phyloP scores from a whole-genome alignment of 35 echinoderm and acorn worm species.

The Patiria miniata region DNA sequence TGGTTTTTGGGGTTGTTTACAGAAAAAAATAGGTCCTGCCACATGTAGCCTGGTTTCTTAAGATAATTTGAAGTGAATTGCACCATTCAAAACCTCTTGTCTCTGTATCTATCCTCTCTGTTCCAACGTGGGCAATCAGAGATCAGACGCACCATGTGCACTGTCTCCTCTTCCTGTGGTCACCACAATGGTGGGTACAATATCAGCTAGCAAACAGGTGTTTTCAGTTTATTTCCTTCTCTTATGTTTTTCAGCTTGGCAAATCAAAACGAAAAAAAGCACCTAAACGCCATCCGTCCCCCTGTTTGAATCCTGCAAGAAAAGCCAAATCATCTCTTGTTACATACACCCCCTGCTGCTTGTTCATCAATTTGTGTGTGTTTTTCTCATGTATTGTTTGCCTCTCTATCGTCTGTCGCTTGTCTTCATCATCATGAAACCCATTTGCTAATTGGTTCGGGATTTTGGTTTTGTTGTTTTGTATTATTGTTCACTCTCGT shows the following conservation, averaged over 20 bases:
- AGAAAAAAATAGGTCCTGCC: too few species aligned
- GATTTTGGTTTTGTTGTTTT: not conserved
- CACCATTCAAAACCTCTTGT: constrained; percentile 9
- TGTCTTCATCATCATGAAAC: not conserved
- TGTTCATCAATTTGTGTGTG: not conserved
- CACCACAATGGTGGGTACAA: constrained; percentile 30
- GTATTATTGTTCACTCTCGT: not conserved
- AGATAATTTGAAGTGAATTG: not conserved
- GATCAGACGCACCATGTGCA: not conserved
- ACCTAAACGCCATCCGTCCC: not conserved
- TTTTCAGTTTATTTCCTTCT: not conserved
- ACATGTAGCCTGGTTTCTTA: too few species aligned
- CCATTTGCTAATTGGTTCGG: not conserved
- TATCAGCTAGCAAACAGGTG: not conserved
- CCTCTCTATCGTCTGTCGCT: not conserved
- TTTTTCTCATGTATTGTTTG: not conserved
- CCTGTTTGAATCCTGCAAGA: constrained; percentile 1
- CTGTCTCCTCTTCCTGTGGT: constrained; percentile 11
- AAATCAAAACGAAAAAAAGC: too few species aligned
- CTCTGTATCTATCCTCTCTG: not conserved
- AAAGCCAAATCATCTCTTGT: not conserved
- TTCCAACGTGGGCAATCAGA: constrained; percentile 1
- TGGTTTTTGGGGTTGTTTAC: too few species aligned
- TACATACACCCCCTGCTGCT: not conserved
- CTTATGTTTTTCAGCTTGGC: too few species aligned